Base-by-base conservation (phyloP, 2,113 vertebrate species). In the Edolisoma coerulescens region DNA sequence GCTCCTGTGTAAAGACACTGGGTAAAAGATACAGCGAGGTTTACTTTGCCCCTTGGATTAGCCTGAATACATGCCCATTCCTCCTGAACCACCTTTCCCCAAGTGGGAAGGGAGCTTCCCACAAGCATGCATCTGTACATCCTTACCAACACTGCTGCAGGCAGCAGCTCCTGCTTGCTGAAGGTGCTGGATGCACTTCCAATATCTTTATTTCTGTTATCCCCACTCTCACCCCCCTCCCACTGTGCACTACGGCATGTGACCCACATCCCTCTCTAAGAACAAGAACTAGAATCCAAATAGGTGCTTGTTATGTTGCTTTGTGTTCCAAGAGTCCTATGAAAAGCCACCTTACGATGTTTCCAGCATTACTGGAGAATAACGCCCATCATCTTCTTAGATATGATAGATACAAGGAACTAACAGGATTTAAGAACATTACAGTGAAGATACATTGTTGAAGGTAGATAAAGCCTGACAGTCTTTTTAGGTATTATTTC, bases 351-450 rank as follows among this genome's bases (percentile, higher is more conserved):
- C 41, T 81, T 85, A 65, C 30, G 28, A 76, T 41, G 57, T 94
- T 96, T 82, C 80, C 21, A 68, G 41, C 41, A 67, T 27, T 88
- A 60, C 50, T 93, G 83, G 67, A 86, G 42, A 84, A 44, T 53
- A 82, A 33, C 60, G 80, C 33, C 56, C 65, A 17, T 53, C 50
- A 64, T 26, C 69, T 67, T 67, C 68, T 18, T 37, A 90, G 57
- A 35, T 60, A 71, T 16, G 6, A 45, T 4, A 59, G 37, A n/a
- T 69, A 56, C 37, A 57, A 94, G 30, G 89, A 95, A 65, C 24
- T 73, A 95, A 95, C 68, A 67, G 71, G 50, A 78, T 89, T 95
- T 92, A 90, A 93, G 85, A 16, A 49, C 18, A 60, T 41, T 70
- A 52, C 69, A 94, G 30, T 89, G 54, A 93, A 74, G 45, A 88